Evolutionary conservation across 2,113 vertebrate species (phyloP).

Genomic region (Peromyscus maniculatus): DNA sequence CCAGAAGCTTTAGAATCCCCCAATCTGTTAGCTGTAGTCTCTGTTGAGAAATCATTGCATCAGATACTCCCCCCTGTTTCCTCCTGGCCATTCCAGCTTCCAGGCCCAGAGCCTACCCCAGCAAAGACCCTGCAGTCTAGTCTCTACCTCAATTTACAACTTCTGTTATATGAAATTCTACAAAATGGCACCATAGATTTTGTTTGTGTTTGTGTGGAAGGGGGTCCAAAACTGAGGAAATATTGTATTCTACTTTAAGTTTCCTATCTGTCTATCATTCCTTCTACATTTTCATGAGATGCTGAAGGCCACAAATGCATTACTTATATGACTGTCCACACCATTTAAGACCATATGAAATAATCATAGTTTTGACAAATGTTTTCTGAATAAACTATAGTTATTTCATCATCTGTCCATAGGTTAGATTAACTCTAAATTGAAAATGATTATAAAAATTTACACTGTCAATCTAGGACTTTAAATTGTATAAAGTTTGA

Average conservation of each 20-base stretch:
- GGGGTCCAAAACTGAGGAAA: neutral
- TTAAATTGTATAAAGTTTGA: neutral
- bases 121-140: neutral
- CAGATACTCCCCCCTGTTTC: neutral
- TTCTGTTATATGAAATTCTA: neutral
- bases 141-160: neutral
- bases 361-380: neutral
- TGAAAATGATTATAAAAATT: slow-evolving; percentile 43
- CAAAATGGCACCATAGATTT: neutral
- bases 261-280: neutral
- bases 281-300: neutral
- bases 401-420: neutral
- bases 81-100: neutral
- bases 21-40: neutral
- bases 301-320: neutral
- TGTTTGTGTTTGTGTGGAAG: neutral
- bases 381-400: neutral
- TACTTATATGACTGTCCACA: neutral
- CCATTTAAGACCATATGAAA: neutral
- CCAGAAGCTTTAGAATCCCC: neutral
- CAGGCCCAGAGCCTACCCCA: rapidly evolving
- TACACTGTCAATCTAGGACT: neutral
- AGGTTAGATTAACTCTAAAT: slow-evolving; percentile 25
- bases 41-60: neutral
- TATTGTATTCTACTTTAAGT: neutral